These are phyloP conservation scores for Monarcha castaneiventris DNA, from an alignment of 2,113 vertebrate genomes.

Conservation along the genomic window DNA sequence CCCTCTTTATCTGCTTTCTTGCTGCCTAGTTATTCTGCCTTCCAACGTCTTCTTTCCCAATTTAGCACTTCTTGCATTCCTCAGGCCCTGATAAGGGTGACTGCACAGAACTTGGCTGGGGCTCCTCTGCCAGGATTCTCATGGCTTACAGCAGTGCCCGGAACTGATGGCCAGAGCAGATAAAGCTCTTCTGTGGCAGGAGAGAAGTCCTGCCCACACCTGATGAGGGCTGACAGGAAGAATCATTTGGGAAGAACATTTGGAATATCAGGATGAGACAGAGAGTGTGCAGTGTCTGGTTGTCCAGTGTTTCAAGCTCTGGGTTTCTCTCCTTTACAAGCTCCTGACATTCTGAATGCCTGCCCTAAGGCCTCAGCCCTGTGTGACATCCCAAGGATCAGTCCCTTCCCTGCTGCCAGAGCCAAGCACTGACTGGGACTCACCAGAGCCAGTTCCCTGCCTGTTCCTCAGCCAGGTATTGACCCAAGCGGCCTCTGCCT, in stretches of 20 bases:
- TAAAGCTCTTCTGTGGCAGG: neutral
- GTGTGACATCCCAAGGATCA: rapidly evolving
- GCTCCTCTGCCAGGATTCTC: no score
- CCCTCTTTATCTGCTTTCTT: no score
- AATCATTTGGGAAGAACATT: neutral
- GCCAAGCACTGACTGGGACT: neutral
- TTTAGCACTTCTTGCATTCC: no score
- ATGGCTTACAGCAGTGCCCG: no score
- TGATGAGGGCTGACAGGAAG: neutral
- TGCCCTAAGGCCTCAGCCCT: neutral
- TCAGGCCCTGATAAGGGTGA: no score
- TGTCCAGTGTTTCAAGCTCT: neutral
- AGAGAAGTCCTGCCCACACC: neutral
- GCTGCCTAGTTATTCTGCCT: no score
- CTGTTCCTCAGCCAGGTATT: neutral
- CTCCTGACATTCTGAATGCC: neutral
- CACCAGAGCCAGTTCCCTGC: neutral
- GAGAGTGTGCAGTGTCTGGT: neutral
- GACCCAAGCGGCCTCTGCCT: neutral
- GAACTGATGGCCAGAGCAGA: no score
- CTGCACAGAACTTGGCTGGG: no score
- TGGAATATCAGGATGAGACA: neutral
- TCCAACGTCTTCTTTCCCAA: no score
- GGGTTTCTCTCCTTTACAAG: neutral
- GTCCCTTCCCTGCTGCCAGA: neutral